These are phyloP conservation scores for Crocodylus rhombifer DNA, from an alignment of 2,797 vertebrate genomes.

Conservation along the genomic window DNA sequence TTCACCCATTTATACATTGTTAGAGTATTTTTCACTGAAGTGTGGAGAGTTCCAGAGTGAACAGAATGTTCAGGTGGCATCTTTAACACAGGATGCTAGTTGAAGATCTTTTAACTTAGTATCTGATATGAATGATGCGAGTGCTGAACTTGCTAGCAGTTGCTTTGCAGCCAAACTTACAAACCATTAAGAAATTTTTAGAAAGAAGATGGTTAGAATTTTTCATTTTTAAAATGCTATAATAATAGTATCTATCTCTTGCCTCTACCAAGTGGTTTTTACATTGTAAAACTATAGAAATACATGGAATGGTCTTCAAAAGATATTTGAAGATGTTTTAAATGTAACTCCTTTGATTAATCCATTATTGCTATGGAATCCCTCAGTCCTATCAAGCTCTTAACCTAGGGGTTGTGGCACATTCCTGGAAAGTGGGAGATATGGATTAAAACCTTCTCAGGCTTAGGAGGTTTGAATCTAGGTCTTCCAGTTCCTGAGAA, in stretches of 20 bases:
- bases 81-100: conserved; percentile 35
- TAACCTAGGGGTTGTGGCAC: too few relatives aligned
- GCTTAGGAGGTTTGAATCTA: too few relatives aligned
- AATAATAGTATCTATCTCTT: not conserved
- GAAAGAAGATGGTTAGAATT: not conserved
- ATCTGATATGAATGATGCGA: not conserved
- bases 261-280: not conserved
- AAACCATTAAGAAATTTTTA: too few relatives aligned
- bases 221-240: not conserved
- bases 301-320: not conserved
- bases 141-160: not conserved
- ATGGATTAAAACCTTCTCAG: too few relatives aligned
- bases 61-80: not conserved
- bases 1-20: not conserved
- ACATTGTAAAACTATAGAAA: not conserved
- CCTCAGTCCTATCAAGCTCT: too few relatives aligned
- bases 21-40: conserved; percentile 5
- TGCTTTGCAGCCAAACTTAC: not conserved
- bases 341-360: not conserved
- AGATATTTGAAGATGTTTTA: not conserved
- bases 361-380: not conserved
- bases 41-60: not conserved
- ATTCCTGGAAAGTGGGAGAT: too few relatives aligned
- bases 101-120: conserved; percentile 7
- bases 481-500: too few relatives aligned